Conservation (phyloP, 2,113 vertebrate genomes). For the Columbina picui region DNA sequence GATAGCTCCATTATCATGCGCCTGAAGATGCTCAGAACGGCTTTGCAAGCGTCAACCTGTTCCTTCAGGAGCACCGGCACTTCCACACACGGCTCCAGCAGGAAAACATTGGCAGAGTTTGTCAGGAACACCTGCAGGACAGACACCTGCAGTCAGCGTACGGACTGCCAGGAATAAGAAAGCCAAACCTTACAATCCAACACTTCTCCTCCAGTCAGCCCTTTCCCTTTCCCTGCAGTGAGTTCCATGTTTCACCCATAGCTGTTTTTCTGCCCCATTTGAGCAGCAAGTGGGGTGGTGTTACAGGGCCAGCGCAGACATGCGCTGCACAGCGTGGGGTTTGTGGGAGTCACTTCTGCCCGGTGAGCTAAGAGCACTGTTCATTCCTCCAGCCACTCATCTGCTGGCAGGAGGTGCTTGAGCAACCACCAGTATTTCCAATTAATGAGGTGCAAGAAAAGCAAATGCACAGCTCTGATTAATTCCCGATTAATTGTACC, state of each 20-base stretch:
- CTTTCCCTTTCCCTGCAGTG: not conserved
- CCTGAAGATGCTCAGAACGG: constrained; percentile 92
- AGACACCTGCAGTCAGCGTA: not conserved
- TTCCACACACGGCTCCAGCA: constrained; percentile 93
- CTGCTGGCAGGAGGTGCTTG: not conserved
- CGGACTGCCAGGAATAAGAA: accelerated
- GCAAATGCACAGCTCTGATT: not conserved
- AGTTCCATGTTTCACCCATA: not conserved
- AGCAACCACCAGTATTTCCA: not conserved
- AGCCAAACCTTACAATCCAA: not conserved
- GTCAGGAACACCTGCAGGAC: constrained; percentile 91
- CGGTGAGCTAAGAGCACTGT: not conserved
- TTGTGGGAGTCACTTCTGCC: not conserved
- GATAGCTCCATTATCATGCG: constrained; percentile 97
- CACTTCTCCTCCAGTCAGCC: not conserved
- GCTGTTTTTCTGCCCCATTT: not conserved
- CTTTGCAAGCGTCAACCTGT: constrained; percentile 95
- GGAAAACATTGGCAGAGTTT: constrained; percentile 94
- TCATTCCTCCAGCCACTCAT: not conserved
- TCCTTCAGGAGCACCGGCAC: constrained; percentile 92
- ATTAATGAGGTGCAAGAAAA: not conserved
- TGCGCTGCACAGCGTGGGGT: accelerated
- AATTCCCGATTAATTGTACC: not conserved
- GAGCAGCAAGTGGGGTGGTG: not conserved
- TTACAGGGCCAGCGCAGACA: not conserved